Conservation (phyloP, 2,888 invertebrate genomes). For the Drosophila austrosaltans region DNA sequence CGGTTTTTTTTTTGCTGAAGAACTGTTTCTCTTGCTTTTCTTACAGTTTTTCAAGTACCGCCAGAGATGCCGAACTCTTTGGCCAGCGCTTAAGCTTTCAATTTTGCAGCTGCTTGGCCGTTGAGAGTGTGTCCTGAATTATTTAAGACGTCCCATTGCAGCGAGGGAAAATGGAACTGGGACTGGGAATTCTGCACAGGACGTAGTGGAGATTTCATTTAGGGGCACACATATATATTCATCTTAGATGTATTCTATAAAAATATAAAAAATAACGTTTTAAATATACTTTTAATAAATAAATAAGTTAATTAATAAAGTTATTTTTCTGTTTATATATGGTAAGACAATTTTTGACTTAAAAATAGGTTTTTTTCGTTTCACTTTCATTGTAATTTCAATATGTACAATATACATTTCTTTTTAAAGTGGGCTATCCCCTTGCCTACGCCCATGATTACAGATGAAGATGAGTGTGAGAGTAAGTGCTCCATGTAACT, state of each 20-base stretch:
- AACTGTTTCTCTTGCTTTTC: slow-evolving; percentile 28
- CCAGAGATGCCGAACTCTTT: slow-evolving; percentile 44
- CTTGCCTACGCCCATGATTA: not conserved
- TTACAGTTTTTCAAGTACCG: slow-evolving; percentile 43
- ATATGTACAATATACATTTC: too few species aligned
- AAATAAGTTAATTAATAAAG: too few species aligned
- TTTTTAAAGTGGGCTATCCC: not conserved
- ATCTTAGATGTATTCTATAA: too few species aligned
- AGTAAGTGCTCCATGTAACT: slow-evolving; percentile 28
- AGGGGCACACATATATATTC: not conserved
- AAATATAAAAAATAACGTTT: too few species aligned
- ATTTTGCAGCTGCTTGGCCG: slow-evolving; percentile 47
- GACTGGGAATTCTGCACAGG: not conserved
- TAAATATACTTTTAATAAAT: too few species aligned
- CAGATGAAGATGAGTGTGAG: not conserved
- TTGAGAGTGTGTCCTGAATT: slow-evolving; percentile 56
- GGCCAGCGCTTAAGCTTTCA: slow-evolving; percentile 64
- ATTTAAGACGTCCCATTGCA: slow-evolving; percentile 49
- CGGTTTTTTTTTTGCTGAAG: slow-evolving; percentile 38
- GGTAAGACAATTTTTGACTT: too few species aligned
- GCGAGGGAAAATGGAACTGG: not conserved
- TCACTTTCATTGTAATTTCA: too few species aligned
- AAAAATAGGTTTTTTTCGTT: too few species aligned
- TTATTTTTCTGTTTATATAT: too few species aligned
- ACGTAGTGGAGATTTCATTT: not conserved